These are phyloP conservation scores for Ceyx cyanopectus DNA, from an alignment of 2,113 vertebrate genomes.

Conservation along the genomic window DNA sequence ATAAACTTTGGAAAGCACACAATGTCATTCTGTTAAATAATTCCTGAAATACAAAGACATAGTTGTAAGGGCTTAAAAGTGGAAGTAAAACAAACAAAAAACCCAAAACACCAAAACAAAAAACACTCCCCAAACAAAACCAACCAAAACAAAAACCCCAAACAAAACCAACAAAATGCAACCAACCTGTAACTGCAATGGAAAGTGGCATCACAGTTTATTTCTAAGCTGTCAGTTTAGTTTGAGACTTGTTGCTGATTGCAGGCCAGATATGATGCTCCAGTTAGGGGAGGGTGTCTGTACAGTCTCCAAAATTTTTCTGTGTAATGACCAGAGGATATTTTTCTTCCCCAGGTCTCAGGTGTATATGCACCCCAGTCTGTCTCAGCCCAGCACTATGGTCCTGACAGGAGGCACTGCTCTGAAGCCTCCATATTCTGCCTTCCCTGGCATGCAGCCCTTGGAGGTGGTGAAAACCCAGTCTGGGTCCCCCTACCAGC, in stretches of 20 bases:
- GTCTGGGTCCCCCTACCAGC: constrained; percentile 94
- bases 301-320: neutral
- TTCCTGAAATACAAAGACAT: neutral
- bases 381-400: constrained; percentile 95
- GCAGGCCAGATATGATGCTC: fast-evolving
- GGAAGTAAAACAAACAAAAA: neutral
- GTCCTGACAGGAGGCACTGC: constrained; percentile 92
- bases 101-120: too few species aligned
- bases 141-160: too few species aligned
- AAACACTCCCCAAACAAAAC: too few species aligned
- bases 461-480: constrained; percentile 96
- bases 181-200: neutral
- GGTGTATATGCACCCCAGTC: constrained; percentile 98
- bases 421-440: constrained; percentile 92
- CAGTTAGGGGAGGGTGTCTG: neutral
- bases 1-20: neutral
- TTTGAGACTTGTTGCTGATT: neutral
- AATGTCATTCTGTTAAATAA: neutral
- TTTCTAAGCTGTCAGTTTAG: neutral
- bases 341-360: constrained; percentile 84
- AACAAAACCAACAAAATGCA: too few species aligned
- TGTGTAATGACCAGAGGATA: fast-evolving
- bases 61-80: neutral
- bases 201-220: neutral
- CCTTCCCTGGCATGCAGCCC: constrained; percentile 95